Conservation (phyloP, 2,113 vertebrate genomes). For the Dasyornis broadbenti region DNA sequence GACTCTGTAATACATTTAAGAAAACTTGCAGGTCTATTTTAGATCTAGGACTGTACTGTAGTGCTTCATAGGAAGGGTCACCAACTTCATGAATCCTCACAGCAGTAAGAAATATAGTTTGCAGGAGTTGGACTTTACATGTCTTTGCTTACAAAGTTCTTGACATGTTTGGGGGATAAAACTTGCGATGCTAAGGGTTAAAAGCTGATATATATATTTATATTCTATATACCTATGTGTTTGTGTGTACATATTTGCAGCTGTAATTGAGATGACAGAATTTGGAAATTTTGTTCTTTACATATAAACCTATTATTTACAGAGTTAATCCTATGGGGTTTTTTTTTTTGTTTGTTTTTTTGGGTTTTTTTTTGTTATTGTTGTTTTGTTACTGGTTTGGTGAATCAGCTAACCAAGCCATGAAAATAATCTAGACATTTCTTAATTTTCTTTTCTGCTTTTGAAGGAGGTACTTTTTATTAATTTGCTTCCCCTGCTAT, state of each 20-base stretch:
- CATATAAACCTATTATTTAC: neutral
- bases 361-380: neutral
- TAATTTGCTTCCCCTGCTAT: neutral
- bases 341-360: neutral
- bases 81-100: neutral
- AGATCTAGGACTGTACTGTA: neutral
- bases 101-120: neutral
- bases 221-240: neutral
- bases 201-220: neutral
- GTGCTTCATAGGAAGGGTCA: neutral
- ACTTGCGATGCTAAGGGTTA: neutral
- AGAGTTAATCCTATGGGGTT: neutral
- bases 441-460: neutral
- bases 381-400: neutral
- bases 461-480: neutral
- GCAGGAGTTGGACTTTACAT: neutral
- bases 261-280: neutral
- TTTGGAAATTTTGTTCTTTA: neutral
- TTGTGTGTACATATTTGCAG: neutral
- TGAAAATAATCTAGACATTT: neutral
- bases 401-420: neutral
- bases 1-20: neutral
- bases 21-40: neutral
- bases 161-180: neutral
- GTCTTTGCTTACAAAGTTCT: neutral